These are phyloP conservation scores for Hippoglossus stenolepis DNA, from an alignment of 2,113 vertebrate genomes.

Conservation along the genomic window DNA sequence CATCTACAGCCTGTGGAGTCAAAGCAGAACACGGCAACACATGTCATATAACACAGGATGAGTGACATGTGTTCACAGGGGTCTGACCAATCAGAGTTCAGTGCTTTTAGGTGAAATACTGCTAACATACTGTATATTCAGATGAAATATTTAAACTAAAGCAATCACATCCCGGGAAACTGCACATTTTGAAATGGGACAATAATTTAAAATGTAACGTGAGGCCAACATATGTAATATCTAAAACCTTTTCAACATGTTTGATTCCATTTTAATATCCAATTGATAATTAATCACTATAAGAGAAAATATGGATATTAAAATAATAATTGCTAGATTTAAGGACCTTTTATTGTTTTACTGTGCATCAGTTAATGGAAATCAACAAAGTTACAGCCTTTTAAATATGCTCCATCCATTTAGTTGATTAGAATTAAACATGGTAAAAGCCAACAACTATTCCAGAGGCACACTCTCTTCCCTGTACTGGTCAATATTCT, in stretches of 20 bases:
- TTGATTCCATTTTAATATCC: neutral
- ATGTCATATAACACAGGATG: neutral
- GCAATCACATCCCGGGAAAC: neutral
- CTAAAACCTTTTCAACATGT: no score
- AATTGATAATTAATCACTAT: neutral
- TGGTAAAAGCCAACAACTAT: neutral
- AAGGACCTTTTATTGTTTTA: no score
- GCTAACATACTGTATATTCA: neutral
- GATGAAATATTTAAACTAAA: neutral
- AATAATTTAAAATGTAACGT: no score
- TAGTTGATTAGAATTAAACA: neutral
- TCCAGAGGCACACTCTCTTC: neutral
- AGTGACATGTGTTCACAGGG: neutral
- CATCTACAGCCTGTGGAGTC: conserved; percentile 85
- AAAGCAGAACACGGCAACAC: neutral
- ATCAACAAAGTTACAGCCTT: no score
- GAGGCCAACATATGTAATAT: no score
- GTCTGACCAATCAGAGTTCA: neutral
- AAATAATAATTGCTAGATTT: no score
- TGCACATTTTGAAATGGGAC: no score
- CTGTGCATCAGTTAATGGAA: no score
- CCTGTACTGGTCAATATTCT: neutral
- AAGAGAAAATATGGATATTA: no score
- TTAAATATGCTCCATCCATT: neutral
- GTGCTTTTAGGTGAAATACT: neutral